A percentile compares a stretch with the other conserved stretches of the same genome.
Evolutionary conservation across 2,113 vertebrate genomes (phyloP).

Genomic region (Nicator chloris): DNA sequence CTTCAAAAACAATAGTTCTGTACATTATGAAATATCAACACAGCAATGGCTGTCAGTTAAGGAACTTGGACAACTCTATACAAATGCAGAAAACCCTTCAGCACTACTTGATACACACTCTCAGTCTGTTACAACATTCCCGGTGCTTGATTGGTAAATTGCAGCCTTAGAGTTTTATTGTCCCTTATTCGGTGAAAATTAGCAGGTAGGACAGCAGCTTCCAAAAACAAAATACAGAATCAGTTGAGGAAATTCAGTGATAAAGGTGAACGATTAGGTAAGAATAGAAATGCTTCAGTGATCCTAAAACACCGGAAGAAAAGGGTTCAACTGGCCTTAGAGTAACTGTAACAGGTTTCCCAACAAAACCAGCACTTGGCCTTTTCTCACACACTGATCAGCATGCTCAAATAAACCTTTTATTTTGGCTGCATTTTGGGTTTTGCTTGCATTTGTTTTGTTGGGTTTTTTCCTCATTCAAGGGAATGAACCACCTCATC

Average conservation of each 20-base stretch:
- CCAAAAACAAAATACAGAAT: neutral
- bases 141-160: neutral
- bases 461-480: neutral
- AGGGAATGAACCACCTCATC: neutral
- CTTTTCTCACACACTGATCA: neutral
- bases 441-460: neutral
- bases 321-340: neutral
- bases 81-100: neutral
- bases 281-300: neutral
- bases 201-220: neutral
- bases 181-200: neutral
- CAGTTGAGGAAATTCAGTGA: neutral
- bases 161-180: neutral
- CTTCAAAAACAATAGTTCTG: neutral
- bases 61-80: neutral
- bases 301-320: neutral
- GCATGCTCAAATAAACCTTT: neutral
- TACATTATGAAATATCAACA: neutral
- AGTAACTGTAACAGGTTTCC: neutral
- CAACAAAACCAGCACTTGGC: neutral
- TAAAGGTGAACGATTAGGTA: neutral
- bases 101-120: neutral
- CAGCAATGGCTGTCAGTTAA: neutral
- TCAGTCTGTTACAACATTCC: neutral
- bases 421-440: neutral